phyloP scores from a whole-genome alignment of 2,113 vertebrate species.

The Clarias batrachus region DNA sequence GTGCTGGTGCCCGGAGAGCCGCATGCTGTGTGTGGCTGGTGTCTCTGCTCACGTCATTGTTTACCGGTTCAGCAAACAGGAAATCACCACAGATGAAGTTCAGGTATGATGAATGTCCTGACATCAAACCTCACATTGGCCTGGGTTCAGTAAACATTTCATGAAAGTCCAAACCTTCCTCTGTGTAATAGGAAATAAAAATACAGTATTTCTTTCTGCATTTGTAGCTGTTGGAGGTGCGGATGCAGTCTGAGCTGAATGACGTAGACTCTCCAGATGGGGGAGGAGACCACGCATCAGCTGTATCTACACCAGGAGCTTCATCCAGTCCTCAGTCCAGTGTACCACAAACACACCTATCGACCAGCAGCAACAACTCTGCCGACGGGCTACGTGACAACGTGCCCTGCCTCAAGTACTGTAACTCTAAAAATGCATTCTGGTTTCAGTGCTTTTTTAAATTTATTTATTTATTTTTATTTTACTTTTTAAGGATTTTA shows the following conservation, averaged over 20 bases:
- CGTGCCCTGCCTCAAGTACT: constrained; percentile 91
- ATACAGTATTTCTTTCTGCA: not conserved
- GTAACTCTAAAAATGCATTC: not conserved
- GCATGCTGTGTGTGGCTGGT: constrained; percentile 91
- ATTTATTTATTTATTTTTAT: not conserved
- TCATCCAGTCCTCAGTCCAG: constrained; percentile 82
- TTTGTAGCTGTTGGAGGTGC: constrained; percentile 89
- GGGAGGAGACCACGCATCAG: constrained; percentile 79
- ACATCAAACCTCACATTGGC: not conserved
- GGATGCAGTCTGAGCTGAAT: constrained; percentile 86
- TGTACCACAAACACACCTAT: constrained; percentile 79
- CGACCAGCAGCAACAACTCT: constrained; percentile 86
- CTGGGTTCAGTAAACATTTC: not conserved
- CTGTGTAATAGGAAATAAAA: not conserved
- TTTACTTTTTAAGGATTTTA: too few species aligned
- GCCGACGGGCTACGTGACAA: constrained; percentile 89
- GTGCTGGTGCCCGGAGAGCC: constrained; percentile 95
- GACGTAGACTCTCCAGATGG: constrained; percentile 85
- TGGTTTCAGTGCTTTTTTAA: not conserved
- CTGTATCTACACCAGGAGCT: constrained; percentile 78
- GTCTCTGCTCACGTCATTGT: constrained; percentile 94
- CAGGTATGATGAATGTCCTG: constrained; percentile 70
- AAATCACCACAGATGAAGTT: constrained; percentile 85
- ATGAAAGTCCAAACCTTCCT: not conserved
- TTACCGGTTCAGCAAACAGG: constrained; percentile 96